Base-by-base conservation (phyloP, 2,797 vertebrate species). In the Toxotes lorentzi region DNA sequence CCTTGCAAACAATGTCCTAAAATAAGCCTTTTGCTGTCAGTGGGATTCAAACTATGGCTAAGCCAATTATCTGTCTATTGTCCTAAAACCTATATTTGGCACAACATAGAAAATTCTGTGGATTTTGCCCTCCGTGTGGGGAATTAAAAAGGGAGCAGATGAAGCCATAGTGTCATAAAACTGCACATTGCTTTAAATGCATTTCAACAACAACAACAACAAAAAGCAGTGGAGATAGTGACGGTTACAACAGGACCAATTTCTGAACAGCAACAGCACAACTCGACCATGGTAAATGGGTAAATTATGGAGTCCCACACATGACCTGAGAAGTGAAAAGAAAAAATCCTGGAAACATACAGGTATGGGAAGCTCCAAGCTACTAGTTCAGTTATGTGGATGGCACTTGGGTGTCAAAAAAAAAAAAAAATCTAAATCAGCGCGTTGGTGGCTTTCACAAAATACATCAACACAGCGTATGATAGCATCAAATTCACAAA, bases 401-500 rank as follows among this genome's bases (percentile, higher is more conserved):
- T 48, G 60, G 27, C 47, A 65, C 10, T 21, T 66, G 7, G 35
- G 12, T 41, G 17, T 58, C 45, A 32, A 50, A 51, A 32, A 50
- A 51, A 51, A 32, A 50, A 51, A 32, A 50, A 51, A 81, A 56
- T 34, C 27, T 53, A 62, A 79, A 70, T 9, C 43, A 0, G 35
- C 16, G 9, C 35, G 13, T n/a, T 43, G 32, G 14, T 51, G 64
- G 4, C 16, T 66, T 72, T 53, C 11, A 66, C 1, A 48, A 24
- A 66, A 66, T 21, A 45, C 54, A 50, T 87, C 47, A 70, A 13
- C 40, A 38, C 21, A 17, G n/a, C 23, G 48, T 7, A 41, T 12
- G 54, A 73, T 41, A 78, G 47, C 41, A 68, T 65, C 13, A 68
- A 23, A 51, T 76, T 63, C 61, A 68, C 50, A 71, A 62, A 72